Percentiles rank a stretch among this genome's conserved stretches.
These are phyloP conservation scores for Vanacampus margaritifer DNA, from an alignment of 2,113 vertebrate species.

Conservation along the genomic window DNA sequence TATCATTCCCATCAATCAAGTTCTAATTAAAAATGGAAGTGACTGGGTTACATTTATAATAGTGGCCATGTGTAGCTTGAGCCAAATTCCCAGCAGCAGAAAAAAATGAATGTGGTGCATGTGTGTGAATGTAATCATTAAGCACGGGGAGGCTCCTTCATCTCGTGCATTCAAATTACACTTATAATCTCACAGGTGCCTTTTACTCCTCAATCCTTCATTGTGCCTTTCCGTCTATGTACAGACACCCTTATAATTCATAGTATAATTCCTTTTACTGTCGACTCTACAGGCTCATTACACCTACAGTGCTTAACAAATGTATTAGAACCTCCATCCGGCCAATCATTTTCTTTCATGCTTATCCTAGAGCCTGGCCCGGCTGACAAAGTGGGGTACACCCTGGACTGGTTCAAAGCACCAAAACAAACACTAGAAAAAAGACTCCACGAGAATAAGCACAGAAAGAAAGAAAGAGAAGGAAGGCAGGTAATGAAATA, in stretches of 20 bases:
- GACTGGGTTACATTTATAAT: slow-evolving; percentile 29
- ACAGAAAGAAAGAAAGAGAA: too few relatives aligned
- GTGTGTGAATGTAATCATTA: slow-evolving; percentile 50
- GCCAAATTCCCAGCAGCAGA: slow-evolving; percentile 4
- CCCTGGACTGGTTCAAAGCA: neutral
- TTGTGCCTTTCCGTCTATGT: neutral
- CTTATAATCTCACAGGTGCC: slow-evolving; percentile 40
- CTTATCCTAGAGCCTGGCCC: neutral
- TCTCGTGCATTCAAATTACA: slow-evolving; percentile 59
- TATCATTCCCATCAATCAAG: slow-evolving; percentile 32
- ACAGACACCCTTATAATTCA: neutral
- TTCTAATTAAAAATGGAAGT: slow-evolving; percentile 30
- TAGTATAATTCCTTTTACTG: slow-evolving; percentile 6
- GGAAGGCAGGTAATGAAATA: too few relatives aligned
- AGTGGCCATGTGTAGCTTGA: slow-evolving; percentile 14
- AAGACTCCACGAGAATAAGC: too few relatives aligned
- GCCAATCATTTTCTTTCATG: slow-evolving; percentile 25
- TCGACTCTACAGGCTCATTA: neutral
- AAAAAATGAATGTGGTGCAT: neutral
- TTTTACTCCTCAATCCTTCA: slow-evolving; percentile 24
- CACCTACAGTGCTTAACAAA: neutral
- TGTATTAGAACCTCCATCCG: neutral
- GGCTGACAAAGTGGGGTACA: neutral
- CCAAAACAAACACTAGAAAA: too few relatives aligned
- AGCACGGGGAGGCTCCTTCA: slow-evolving; percentile 43